Conservation (phyloP, 1,140 invertebrate genomes). For the Drosophila pseudoobscura region DNA sequence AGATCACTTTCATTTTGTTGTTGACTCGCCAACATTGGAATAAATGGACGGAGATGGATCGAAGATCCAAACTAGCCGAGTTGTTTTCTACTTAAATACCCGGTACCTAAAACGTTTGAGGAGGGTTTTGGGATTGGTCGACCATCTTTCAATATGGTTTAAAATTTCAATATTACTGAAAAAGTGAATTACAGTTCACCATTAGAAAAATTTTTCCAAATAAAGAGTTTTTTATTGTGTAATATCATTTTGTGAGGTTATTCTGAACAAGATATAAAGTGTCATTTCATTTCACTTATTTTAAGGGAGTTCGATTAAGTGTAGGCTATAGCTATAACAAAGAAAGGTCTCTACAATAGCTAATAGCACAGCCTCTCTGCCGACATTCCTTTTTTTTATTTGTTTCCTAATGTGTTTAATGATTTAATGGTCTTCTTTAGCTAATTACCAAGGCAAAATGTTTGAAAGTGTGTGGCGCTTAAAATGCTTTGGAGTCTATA, state of each 20-base stretch:
- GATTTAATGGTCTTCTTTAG: slow-evolving; percentile 1
- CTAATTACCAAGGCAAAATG: not conserved
- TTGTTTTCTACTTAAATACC: slow-evolving; percentile 9
- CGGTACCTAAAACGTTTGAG: not conserved
- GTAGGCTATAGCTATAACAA: too few relatives aligned
- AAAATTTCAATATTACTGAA: too few relatives aligned
- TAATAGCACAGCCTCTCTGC: too few relatives aligned
- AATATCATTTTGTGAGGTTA: not conserved
- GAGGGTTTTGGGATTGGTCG: not conserved
- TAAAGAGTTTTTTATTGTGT: not conserved
- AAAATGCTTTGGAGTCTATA: not conserved
- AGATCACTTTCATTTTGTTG: slow-evolving; percentile 62
- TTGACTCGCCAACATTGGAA: slow-evolving; percentile 31
- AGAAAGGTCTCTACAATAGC: too few relatives aligned
- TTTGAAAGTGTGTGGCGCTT: not conserved
- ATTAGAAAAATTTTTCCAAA: too few relatives aligned
- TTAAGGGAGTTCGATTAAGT: too few relatives aligned
- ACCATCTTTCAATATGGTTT: too few relatives aligned
- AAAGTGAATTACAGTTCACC: too few relatives aligned
- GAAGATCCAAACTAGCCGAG: slow-evolving; percentile 6
- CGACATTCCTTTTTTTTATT: not conserved
- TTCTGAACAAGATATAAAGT: too few relatives aligned
- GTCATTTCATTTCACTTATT: too few relatives aligned
- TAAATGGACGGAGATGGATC: slow-evolving; percentile 31
- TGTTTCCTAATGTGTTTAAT: not conserved